phyloP scores from a whole-genome alignment of 2,113 vertebrate species.

The Arizona elegans region DNA sequence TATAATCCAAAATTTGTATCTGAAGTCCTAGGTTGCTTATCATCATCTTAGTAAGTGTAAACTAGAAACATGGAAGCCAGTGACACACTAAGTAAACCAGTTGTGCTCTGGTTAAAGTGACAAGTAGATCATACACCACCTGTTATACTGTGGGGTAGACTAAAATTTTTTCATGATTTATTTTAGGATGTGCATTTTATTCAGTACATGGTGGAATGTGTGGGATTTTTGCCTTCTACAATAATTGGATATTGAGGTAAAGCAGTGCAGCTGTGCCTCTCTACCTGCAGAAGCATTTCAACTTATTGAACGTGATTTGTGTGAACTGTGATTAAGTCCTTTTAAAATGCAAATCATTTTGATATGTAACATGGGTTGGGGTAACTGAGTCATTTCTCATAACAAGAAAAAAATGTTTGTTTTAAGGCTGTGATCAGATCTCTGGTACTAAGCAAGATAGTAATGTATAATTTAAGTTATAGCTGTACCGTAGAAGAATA shows the following conservation, averaged over 20 bases:
- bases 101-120: not conserved
- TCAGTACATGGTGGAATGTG: not conserved
- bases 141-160: constrained; percentile 47
- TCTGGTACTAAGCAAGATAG: not conserved
- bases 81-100: constrained; percentile 30
- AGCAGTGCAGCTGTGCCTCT: constrained; percentile 7
- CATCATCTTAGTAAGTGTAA: not conserved
- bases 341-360: constrained; percentile 10
- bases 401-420: not conserved
- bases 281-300: constrained; percentile 24
- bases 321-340: not conserved
- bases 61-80: constrained; percentile 36
- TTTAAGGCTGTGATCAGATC: not conserved
- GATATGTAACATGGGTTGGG: not conserved
- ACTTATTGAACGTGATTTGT: constrained; percentile 51
- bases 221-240: not conserved
- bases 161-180: constrained; percentile 18
- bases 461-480: not conserved
- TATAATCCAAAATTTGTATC: not conserved
- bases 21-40: not conserved
- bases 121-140: constrained; percentile 43
- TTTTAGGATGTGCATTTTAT: constrained; percentile 14
- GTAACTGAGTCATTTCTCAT: not conserved
- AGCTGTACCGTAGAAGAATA: not conserved
- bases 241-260: not conserved